Evolutionary conservation across 2,888 invertebrate genomes (phyloP), one percentile per base, ranked within the genome.

Genomic region (Kuschelorhynchus macadamiae): DNA sequence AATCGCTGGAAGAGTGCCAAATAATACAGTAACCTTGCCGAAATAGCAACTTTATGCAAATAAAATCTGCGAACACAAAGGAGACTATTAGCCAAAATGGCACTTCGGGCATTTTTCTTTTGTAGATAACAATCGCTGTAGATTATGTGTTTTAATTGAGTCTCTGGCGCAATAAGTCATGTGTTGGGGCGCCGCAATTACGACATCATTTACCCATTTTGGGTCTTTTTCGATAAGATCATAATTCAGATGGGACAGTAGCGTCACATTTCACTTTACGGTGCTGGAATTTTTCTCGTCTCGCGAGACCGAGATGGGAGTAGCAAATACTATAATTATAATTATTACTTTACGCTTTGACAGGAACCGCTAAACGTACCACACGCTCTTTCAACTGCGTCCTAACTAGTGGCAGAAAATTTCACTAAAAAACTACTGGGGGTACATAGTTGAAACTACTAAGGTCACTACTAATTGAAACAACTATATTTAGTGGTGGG

Each of bases 61-160:
- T 68, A 68, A 50, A 61, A 53, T 21, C 36, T 39, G 52, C 50
- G 59, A 59, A 59, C 63, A 63, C 59, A 68, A 68, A 68, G 59
- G 57, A 42, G 30, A 59, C 57, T 68, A 68, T 68, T 68, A 67
- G 59, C 53, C 59, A 44, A 63, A 63, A 63, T 46, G 63, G 62
- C 61, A 52, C 42, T 46, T 56, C n/a, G 56, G 56, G 47, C 59
- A 68, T 63, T 63, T 68, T 68, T 68, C 68, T 68, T 67, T 68
- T 68, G 68, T 33, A 18, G 63, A 68, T 68, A 59, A 63, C 11
- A 9, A 68, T 68, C 68, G 16, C 16, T 50, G 41, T 56, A 50
- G 62, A 67, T 67, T 67, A 46, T 57, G 39, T 39, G 63, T 59
- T 68, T 68, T 68, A 68, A 68, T 63, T 68, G 63, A 68, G 59